Percentiles rank a stretch among this genome's conserved stretches.
Conservation (phyloP, 2,113 vertebrate species). For the Forbesichthys papilliferus region DNA sequence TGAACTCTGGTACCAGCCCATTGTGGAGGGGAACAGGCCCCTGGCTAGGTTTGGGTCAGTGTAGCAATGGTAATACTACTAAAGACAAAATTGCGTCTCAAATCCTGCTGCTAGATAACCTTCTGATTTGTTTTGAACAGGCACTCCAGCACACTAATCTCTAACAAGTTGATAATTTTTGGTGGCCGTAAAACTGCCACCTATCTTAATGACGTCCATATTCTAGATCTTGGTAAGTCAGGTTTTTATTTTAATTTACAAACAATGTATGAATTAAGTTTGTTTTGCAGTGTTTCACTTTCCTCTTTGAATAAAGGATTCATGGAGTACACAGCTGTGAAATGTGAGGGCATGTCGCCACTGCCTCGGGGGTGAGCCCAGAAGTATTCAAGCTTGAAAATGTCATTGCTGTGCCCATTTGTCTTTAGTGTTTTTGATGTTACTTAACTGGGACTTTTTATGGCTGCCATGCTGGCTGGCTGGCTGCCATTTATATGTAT, state of each 20-base stretch:
- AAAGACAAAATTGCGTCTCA: neutral
- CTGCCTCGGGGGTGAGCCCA: slow-evolving; percentile 82
- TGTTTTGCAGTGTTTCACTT: neutral
- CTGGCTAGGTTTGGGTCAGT: slow-evolving; percentile 86
- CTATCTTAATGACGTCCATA: slow-evolving; percentile 84
- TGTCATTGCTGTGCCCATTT: slow-evolving; percentile 42
- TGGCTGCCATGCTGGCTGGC: neutral
- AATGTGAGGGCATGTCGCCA: slow-evolving; percentile 71
- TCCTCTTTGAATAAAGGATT: slow-evolving; percentile 69
- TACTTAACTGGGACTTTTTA: neutral
- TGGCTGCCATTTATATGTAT: neutral
- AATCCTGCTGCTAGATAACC: neutral
- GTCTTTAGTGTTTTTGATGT: slow-evolving; percentile 32
- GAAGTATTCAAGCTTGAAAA: slow-evolving; percentile 40
- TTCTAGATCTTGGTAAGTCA: slow-evolving; percentile 84
- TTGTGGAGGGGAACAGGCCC: slow-evolving; percentile 85
- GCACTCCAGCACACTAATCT: slow-evolving; percentile 83
- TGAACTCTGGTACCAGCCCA: slow-evolving; percentile 91
- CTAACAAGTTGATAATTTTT: slow-evolving; percentile 84
- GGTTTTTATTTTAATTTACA: neutral
- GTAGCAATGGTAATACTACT: neutral
- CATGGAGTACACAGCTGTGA: slow-evolving; percentile 88
- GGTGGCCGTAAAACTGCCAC: slow-evolving; percentile 79
- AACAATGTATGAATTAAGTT: neutral
- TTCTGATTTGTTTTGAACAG: slow-evolving; percentile 47